A percentile compares a stretch with the other conserved stretches of the same genome.
phyloP scores from a whole-genome alignment of 2,888 invertebrate species.

The Ptychoptera contaminata region DNA sequence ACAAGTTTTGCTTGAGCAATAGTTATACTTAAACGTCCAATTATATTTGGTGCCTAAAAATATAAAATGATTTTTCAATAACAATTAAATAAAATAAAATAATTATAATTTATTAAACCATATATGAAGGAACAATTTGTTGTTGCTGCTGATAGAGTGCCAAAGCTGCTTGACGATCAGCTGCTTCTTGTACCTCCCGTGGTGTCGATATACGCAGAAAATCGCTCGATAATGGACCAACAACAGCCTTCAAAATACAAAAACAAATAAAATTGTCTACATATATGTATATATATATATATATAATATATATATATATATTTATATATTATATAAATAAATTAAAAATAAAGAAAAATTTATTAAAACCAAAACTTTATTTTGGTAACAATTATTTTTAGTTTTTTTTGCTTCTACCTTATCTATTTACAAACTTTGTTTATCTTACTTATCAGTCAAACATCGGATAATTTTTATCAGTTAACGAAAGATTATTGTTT shows the following conservation, averaged over 20 bases:
- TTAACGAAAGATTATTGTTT: too few relatives aligned
- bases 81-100: neutral
- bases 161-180: slow-evolving; percentile 20
- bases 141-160: slow-evolving; percentile 20
- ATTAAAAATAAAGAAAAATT: too few relatives aligned
- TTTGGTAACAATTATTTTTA: too few relatives aligned
- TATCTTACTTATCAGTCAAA: too few relatives aligned
- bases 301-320: too few relatives aligned
- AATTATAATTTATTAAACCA: slow-evolving; percentile 11
- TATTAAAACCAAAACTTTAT: too few relatives aligned
- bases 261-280: too few relatives aligned
- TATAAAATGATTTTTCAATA: neutral
- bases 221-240: slow-evolving; percentile 19
- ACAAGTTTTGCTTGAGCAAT: slow-evolving; percentile 80
- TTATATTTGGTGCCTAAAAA: slow-evolving; percentile 17
- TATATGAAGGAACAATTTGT: slow-evolving; percentile 15
- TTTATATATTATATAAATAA: too few relatives aligned
- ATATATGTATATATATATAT: too few relatives aligned
- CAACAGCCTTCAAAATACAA: slow-evolving; percentile 14
- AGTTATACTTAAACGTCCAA: slow-evolving; percentile 67
- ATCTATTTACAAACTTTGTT: too few relatives aligned
- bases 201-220: slow-evolving; percentile 20
- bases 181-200: slow-evolving; percentile 18
- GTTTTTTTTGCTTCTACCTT: too few relatives aligned
- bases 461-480: too few relatives aligned